Conservation (phyloP, 1,140 invertebrate species). For the Tribolium castaneum region DNA sequence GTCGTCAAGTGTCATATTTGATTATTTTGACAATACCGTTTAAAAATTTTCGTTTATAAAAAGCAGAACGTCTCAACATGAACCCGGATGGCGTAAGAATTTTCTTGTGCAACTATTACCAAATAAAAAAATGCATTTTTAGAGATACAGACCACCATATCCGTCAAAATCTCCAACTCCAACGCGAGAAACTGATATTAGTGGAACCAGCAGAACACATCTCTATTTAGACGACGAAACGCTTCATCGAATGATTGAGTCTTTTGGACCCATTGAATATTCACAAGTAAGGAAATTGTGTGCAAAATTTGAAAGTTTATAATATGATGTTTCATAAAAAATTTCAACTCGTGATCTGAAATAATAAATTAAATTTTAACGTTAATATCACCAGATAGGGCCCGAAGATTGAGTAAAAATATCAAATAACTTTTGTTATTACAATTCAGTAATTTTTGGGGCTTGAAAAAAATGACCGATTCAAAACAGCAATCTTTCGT, state of each 20-base stretch:
- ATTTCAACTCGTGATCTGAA: no score
- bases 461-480: no score
- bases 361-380: no score
- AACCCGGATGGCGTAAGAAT: not conserved
- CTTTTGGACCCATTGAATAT: not conserved
- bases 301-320: no score
- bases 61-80: constrained; percentile 6
- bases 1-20: not conserved
- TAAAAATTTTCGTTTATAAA: constrained; percentile 7
- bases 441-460: no score
- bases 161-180: constrained; percentile 4
- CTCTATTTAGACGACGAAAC: constrained; percentile 11
- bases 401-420: no score
- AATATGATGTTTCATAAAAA: no score
- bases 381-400: no score
- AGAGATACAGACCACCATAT: not conserved
- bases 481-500: no score
- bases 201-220: not conserved
- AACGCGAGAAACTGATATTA: not conserved
- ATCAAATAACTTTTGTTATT: no score
- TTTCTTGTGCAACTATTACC: no score
- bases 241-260: constrained; percentile 12
- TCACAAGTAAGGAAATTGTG: not conserved
- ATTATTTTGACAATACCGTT: constrained; percentile 1
- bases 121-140: not conserved